Conservation (phyloP, 2,113 vertebrate species). For the Ageneiosus marmoratus region DNA sequence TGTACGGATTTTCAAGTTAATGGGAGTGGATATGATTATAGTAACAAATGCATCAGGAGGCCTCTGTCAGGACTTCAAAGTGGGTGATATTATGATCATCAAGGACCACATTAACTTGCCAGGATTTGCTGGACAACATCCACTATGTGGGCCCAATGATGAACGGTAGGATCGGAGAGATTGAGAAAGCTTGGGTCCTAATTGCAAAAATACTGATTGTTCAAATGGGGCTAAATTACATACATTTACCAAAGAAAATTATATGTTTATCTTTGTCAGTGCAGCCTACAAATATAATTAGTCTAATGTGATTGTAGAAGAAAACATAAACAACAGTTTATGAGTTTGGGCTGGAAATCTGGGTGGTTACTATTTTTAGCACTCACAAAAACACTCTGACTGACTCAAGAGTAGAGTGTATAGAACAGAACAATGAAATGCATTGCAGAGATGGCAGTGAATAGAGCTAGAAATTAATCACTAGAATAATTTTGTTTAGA, state of each 20-base stretch:
- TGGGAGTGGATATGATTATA: constrained; percentile 68
- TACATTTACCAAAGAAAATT: neutral
- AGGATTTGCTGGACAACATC: constrained; percentile 69
- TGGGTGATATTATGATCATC: constrained; percentile 73
- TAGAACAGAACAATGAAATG: neutral
- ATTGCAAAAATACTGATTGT: neutral
- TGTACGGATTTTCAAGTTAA: constrained; percentile 70
- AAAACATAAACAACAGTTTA: neutral
- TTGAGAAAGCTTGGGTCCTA: neutral
- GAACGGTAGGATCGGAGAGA: constrained; percentile 59
- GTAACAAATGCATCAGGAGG: constrained; percentile 73
- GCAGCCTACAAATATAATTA: neutral
- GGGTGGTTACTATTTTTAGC: neutral
- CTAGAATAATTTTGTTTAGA: neutral
- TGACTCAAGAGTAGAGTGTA: neutral
- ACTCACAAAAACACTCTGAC: neutral
- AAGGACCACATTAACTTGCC: constrained; percentile 75
- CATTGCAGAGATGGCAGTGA: neutral
- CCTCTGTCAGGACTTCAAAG: constrained; percentile 71
- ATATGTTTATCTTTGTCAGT: neutral
- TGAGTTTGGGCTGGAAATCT: neutral
- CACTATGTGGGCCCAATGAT: constrained; percentile 70
- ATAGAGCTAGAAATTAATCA: neutral
- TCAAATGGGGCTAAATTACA: constrained; percentile 1
- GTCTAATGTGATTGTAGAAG: neutral